Base-by-base conservation (phyloP, 2,888 invertebrate genomes). In the Gastrophysa polygoni region DNA sequence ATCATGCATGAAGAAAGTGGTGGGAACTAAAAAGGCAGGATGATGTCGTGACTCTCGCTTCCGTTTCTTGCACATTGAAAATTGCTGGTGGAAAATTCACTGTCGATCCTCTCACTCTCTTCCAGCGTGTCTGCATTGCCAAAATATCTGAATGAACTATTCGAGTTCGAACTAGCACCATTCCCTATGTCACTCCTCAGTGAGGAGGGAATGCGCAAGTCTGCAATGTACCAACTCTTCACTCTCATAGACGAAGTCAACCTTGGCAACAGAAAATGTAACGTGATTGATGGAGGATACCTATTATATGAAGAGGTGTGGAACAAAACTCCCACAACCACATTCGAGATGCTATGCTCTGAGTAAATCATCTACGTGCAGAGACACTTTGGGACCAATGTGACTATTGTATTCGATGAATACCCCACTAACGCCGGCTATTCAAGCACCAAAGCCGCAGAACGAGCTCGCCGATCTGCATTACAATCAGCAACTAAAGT, bases 61-160 rank as follows among this genome's bases (percentile, higher is more conserved):
- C 43, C 11, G 43, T 43, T 43, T n/a, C 43, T 14, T 43, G 43
- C 43, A 43, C 43, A n/a, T 43, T 43, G 43, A 43, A 43, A 43
- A 24, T 24, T 5, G 24, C 24, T 5, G 7, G 7, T 24, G 7
- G 7, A 24, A 24, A 43, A n/a, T 20, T 48, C 21, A 21, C 48
- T 21, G 48, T 48, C n/a, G 28, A 48, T 21, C 48, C 14, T 48
- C 48, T 48, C 20, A 48, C 48, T 24, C 48, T 48, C 11, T 55
- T 46, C 20, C 56, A 55, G 44, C 56, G 56, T 14, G 38, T 55
- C 17, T 54, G 55, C 18, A 55, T 55, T 21, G 44, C 56, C 10
- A 55, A 46, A 14, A 54, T 10, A 32, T 62, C 29, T 61, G 24
- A 61, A 29, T 38, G 5, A 34, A 43, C 21, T 46, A 32, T 60